A percentile compares a stretch with the other conserved stretches of the same genome.
phyloP scores from a whole-genome alignment of 2,888 invertebrate species.

The Acrocera orbiculus region DNA sequence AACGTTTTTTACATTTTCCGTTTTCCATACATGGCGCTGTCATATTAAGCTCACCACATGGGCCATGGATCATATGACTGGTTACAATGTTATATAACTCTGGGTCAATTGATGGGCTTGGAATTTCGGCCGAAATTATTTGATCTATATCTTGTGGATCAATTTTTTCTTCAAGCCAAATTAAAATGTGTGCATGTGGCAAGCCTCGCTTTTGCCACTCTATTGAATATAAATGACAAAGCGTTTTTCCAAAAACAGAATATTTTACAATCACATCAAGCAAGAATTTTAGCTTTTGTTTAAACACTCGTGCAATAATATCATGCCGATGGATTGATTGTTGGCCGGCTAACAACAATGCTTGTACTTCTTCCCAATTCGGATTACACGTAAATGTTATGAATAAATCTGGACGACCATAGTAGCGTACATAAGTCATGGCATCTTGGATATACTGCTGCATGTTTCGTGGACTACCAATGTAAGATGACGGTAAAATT shows the following conservation, averaged over 20 bases:
- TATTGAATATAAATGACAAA: neutral
- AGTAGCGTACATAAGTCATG: slow-evolving; percentile 6
- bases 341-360: neutral
- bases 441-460: slow-evolving; percentile 7
- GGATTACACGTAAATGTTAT: slow-evolving; percentile 8
- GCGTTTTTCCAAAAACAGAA: neutral
- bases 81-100: too few species aligned
- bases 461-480: slow-evolving; percentile 22
- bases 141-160: too few species aligned
- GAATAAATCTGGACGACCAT: slow-evolving; percentile 7
- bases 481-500: slow-evolving; percentile 17
- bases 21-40: too few species aligned
- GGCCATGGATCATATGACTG: too few species aligned
- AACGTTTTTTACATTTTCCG: too few species aligned
- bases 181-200: too few species aligned
- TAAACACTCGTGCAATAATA: neutral
- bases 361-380: neutral
- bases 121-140: too few species aligned
- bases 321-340: neutral
- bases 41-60: too few species aligned
- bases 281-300: neutral
- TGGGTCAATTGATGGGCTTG: too few species aligned
- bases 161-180: too few species aligned
- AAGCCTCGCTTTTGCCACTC: neutral
- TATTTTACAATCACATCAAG: neutral